A percentile compares a stretch with the other conserved stretches of the same genome.
These are phyloP conservation scores for Xiphydria camelus DNA, from an alignment of 2,888 invertebrate genomes.

Conservation along the genomic window DNA sequence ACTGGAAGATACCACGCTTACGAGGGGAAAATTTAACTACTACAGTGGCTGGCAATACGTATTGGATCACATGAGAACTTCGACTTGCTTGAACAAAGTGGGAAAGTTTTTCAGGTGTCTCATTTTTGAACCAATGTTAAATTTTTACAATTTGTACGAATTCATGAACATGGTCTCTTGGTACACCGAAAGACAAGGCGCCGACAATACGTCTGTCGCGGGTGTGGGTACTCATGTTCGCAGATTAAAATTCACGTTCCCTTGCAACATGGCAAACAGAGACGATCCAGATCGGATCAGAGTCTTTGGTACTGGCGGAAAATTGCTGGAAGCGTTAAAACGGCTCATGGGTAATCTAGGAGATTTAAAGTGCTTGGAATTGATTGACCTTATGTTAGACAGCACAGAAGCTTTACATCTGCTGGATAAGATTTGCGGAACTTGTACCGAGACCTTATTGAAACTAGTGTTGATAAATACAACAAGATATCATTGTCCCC, in stretches of 20 bases:
- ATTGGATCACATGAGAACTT: constrained; percentile 74
- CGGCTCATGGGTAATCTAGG: constrained; percentile 69
- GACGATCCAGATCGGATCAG: constrained; percentile 66
- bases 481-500: constrained; percentile 69
- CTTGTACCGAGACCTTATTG: constrained; percentile 66
- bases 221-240: constrained; percentile 65
- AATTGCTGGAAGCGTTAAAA: constrained; percentile 68
- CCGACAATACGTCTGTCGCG: constrained; percentile 42
- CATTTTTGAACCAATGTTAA: constrained; percentile 73
- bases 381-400: constrained; percentile 76
- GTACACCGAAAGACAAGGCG: constrained; percentile 64
- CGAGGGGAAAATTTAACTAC: constrained; percentile 75
- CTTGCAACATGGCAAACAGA: constrained; percentile 71
- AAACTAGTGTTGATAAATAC: constrained; percentile 74
- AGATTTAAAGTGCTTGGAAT: constrained; percentile 66
- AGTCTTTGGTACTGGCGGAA: constrained; percentile 79
- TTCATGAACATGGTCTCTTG: constrained; percentile 82
- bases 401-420: constrained; percentile 71
- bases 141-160: constrained; percentile 81
- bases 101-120: constrained; percentile 69
- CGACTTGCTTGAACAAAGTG: constrained; percentile 70
- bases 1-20: constrained; percentile 73
- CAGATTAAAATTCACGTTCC: constrained; percentile 72
- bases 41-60: constrained; percentile 81
- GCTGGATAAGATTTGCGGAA: constrained; percentile 71